Base-by-base conservation (phyloP, 2,888 invertebrate species). In the Oxyteleia sp. region DNA sequence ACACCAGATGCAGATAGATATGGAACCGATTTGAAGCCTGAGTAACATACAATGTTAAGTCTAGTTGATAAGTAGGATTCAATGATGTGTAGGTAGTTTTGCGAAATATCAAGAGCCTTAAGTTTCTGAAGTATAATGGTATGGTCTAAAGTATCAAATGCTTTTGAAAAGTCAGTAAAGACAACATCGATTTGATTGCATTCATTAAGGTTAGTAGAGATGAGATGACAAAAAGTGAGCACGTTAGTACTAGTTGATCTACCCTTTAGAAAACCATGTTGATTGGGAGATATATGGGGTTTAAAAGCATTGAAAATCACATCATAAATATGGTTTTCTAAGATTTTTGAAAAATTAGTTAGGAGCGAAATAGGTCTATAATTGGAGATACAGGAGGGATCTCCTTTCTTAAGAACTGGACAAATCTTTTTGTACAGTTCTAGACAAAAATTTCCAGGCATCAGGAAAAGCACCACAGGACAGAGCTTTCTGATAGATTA, bases 91-190 rank as follows among this genome's bases (percentile, higher is more conserved):
- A 18, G 13, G 4, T 47, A 63, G 29, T 18, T 32, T 4, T n/a
- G 0, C 11, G 63, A 18, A 5, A 63, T 45, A 11, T 47, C 45
- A 2, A 63, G 16, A n/a, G 0, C 0, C 10, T 4, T 13, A 7
- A 63, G 47, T 18, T 63, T 63, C 2, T 4, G 16, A 3, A 63
- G 4, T 16, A 63, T 29, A 0, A 32, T 47, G 0, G 15, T 18
- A 26, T 63, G 63, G 7, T 29, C n/a, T 11, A 63, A 18, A 1
- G 7, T 16, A n/a, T 63, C 63, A 18, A 63, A 63, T 0, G 47
- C 59, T 29, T 63, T 63, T 10, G 29, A 32, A 16, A 63, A 16
- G 15, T 63, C 63, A 8, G 63, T 63, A 18, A 26, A 63, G 10
- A 63, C 32, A 0, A 47, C 47, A 18, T 63, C 45, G 3, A 63